Base-by-base conservation (phyloP, 1,140 invertebrate genomes). In the Diuraphis noxia region DNA sequence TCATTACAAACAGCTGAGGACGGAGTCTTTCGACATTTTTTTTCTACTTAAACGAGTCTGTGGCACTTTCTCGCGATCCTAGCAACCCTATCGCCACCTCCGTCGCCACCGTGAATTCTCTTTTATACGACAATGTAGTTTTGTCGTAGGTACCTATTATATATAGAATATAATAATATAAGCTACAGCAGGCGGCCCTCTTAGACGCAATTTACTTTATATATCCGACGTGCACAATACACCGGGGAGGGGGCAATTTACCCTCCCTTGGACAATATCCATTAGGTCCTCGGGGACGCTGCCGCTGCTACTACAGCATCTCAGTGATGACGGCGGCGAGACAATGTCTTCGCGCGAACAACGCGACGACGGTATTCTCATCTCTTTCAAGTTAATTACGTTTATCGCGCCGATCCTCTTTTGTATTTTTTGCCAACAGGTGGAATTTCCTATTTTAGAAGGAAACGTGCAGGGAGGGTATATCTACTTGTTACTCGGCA, bases 161-260 rank as follows among this genome's bases (percentile, higher is more conserved):
- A 43, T 43, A 43, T 43, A 43, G 41, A 9, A 8, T 46, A 46
- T n/a, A n/a, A n/a, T n/a, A n/a, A 36, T 38, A 52, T 38, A 56
- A 9, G 10, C n/a, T 72, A n/a, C 30, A 72, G 56, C 40, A 77
- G 77, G 77, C 56, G 17, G 63, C 40, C 40, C 77, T 90, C 89
- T 91, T 81, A 82, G 72, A 91, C 77, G 77, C 89, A 91, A 91
- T 91, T 91, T 91, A 91, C 89, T 91, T 91, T 91, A 72, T 72
- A 72, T 72, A 91, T 91, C 72, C 77, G n/a, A 90, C 30, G 86
- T n/a, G 36, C 43, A 91, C 89, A 91, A 91, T 72, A 72, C 56
- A 72, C 19, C 38, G 77, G 40, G 8, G 52, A 38, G 77, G n/a
- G 17, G 6, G n/a, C 17, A 9, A 6, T 41, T 8, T 72, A 5